Conservation (phyloP, 2,113 vertebrate species). For the Scopus umbretta region DNA sequence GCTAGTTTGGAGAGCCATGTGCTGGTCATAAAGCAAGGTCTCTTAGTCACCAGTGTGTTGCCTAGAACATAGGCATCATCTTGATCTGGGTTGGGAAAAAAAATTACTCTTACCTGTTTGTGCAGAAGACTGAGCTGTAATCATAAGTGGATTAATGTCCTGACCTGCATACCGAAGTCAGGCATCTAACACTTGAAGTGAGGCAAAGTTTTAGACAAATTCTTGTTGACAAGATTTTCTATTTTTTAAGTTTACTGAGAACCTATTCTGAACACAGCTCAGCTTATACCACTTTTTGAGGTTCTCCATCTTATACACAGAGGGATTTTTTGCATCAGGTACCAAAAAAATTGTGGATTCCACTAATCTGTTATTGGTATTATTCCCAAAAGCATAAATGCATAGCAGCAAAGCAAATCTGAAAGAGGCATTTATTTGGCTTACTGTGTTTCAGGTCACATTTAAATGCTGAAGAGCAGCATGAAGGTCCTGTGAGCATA, state of each 20-base stretch:
- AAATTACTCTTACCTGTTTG: background rate
- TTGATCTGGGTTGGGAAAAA: background rate
- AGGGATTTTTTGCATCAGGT: accelerated
- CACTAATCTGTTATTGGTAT: background rate
- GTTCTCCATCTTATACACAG: background rate
- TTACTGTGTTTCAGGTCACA: background rate
- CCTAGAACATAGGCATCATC: background rate
- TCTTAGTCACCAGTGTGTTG: background rate
- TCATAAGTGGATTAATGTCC: background rate
- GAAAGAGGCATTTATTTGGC: background rate
- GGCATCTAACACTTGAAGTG: background rate
- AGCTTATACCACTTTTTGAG: background rate
- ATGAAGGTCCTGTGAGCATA: background rate
- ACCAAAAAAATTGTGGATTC: background rate
- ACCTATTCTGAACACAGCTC: background rate
- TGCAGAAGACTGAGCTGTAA: background rate
- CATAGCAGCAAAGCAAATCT: background rate
- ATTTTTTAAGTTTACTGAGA: background rate
- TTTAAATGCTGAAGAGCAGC: background rate
- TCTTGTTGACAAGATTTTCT: background rate
- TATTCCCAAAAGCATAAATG: background rate
- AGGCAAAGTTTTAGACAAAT: background rate
- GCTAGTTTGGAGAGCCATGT: background rate
- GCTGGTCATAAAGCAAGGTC: background rate
- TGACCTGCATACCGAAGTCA: background rate